Base-by-base conservation (phyloP, 2,888 invertebrate genomes). In the Antitype chi region DNA sequence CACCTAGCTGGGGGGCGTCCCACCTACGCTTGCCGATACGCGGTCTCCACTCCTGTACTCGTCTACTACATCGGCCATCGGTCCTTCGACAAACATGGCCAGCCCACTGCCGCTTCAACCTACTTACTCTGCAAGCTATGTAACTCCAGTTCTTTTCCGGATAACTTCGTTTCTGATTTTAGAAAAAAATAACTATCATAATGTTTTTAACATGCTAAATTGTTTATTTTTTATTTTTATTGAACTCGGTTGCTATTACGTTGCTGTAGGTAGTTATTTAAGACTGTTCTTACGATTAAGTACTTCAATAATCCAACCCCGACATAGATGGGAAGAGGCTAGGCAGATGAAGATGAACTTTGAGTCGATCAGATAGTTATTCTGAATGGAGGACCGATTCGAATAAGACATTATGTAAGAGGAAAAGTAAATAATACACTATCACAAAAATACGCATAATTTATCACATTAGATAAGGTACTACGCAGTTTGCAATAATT, bases 401-500 rank as follows among this genome's bases (percentile, higher is more conserved):
- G 0, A 53, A 68, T 38, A 52, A 67, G 13, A 55, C 70, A 85
- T 81, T 64, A 81, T 38, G 17, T 76, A 81, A 70, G 25, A 57
- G 5, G 11, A 62, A 74, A 79, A 52, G 59, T 62, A 79, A 52
- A 62, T 62, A 38, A 53, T 28, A 20, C 25, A 8, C 15, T 70
- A 80, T 82, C 70, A 49, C 20, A 70, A 73, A n/a, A 64, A 5
- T 74, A 55, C 77, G 74, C 64, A 63, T 75, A 47, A 69, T 75
- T 77, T 70, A 57, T 68, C 62, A 71, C 64, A 64, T n/a, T 20
- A 63, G 86, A 86, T 86, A 82, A 72, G 9, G 23, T 62, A 81
- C 62, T 86, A 74, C 86, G 88, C 87, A 88, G 81, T 81, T 81
- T 52, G 20, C 43, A 72, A 55, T 66, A 72, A 57, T 68, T 57